Conservation (phyloP, 2,888 invertebrate species). For the Tipula helvola region DNA sequence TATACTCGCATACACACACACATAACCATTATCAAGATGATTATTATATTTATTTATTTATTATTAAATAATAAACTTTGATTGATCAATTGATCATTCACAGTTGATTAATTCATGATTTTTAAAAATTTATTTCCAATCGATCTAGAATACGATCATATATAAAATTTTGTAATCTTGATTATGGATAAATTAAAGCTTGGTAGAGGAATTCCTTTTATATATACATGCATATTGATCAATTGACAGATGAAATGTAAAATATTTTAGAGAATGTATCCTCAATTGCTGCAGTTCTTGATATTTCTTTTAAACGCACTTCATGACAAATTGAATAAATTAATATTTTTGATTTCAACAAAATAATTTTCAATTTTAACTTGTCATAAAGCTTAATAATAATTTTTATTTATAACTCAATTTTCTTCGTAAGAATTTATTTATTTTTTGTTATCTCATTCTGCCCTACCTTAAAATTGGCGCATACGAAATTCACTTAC, state of each 20-base stretch:
- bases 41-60: neutral
- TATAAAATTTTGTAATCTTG: neutral
- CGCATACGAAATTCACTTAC: neutral
- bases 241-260: neutral
- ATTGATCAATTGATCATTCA: conserved; percentile 4
- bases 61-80: neutral
- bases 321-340: neutral
- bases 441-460: neutral
- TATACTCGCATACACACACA: neutral
- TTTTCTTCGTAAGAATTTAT: neutral
- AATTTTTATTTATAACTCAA: neutral
- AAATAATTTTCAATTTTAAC: neutral
- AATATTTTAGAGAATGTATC: neutral
- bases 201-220: neutral
- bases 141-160: neutral
- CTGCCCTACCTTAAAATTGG: neutral
- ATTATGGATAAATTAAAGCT: neutral
- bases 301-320: neutral
- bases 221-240: neutral
- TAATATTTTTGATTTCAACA: neutral
- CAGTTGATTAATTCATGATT: neutral
- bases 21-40: neutral
- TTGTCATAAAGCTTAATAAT: neutral
- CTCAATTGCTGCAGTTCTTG: neutral
- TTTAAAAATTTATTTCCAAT: neutral